These are phyloP conservation scores for Stichodactyla mertensii DNA, from an alignment of 64 coral and sea anemone genomes.

Conservation along the genomic window DNA sequence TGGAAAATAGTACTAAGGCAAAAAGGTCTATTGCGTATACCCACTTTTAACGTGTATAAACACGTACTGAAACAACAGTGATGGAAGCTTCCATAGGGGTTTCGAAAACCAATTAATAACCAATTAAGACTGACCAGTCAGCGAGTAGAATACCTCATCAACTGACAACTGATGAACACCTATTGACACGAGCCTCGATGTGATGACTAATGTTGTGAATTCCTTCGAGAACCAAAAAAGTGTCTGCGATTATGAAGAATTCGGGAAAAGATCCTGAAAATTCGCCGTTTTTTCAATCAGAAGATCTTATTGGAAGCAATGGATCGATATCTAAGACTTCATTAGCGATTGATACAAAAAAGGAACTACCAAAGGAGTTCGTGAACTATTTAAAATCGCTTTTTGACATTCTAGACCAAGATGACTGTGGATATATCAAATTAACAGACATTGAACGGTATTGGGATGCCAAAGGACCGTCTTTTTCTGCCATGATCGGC, in stretches of 20 bases:
- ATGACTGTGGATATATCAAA: conserved; percentile 68
- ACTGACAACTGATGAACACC: background rate
- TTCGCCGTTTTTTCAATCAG: background rate
- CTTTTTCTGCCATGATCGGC: conserved; percentile 62
- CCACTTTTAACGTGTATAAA: no score
- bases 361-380: conserved; percentile 87
- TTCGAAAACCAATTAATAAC: background rate
- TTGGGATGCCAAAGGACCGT: conserved; percentile 60
- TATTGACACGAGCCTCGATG: background rate
- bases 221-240: conserved; percentile 1
- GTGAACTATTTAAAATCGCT: conserved; percentile 74
- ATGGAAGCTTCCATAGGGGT: background rate
- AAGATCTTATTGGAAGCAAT: background rate
- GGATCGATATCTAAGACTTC: conserved; percentile 1
- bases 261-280: background rate
- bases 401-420: conserved; percentile 90
- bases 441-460: conserved; percentile 76
- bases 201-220: conserved; percentile 15
- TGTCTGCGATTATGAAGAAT: background rate
- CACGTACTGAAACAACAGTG: no score
- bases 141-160: background rate
- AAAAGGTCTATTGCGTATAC: no score
- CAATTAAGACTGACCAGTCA: conserved; percentile 1
- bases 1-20: no score
- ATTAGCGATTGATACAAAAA: conserved; percentile 44